Evolutionary conservation across 2,113 vertebrate species (phyloP), one percentile per base, ranked within the genome.

Genomic region (Pollachius pollachius): DNA sequence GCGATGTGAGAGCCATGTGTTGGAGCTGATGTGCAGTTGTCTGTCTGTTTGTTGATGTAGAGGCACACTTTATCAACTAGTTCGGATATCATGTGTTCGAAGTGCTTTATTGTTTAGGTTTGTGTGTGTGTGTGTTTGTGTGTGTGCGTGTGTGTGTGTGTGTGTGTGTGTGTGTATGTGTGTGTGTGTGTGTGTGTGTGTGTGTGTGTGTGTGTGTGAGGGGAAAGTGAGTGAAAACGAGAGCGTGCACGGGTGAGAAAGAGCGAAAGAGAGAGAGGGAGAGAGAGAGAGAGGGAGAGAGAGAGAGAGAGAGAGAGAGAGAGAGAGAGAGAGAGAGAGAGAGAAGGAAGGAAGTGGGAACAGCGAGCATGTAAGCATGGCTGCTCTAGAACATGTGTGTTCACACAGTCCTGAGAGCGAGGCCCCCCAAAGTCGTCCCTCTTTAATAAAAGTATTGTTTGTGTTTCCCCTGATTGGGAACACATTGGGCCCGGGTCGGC

Each of bases 371-470:
- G 4, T 11, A 8, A n/a, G 34, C 15, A 57, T 52, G 15, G n/a
- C 15, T 25, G 13, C 52, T 27, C 19, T 3, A 2, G 30, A 37
- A 19, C 56, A 41, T 48, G 63, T 48, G 54, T n/a, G 64, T 37
- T 41, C 90, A 80, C 82, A 80, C 83, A 90, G 86, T 91, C 92
- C 90, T 88, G 19, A 27, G 89, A 77, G 90, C 79, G 66, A 69
- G 69, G 84, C 83, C 91, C 91, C 90, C 84, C 86, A 84, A 82
- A 82, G 41, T 85, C 92, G 93, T 69, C 75, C 78, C 84, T 78
- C 87, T 96, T 96, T 96, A 96, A 96, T 96, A 96, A 96, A 95
- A 88, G 70, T 92, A 92, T 93, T 96, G 95, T 97, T 96, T 97
- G 93, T 94, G 91, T 96, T 95, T 95, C 89, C 84, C 92, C 92